phyloP scores from a whole-genome alignment of 2,888 invertebrate genomes.

The Rhodophaea formosa region DNA sequence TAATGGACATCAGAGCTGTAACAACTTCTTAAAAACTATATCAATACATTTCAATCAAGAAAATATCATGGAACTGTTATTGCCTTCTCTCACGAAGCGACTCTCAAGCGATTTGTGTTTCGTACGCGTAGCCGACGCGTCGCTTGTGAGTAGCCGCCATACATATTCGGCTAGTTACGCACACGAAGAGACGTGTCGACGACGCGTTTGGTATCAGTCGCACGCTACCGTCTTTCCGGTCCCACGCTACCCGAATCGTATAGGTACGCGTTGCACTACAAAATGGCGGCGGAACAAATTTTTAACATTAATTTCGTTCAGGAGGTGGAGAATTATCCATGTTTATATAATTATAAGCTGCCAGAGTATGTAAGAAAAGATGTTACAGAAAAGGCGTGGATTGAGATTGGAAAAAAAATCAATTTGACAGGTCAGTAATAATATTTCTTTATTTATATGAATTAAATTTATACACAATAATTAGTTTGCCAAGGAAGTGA shows the following conservation, averaged over 20 bases:
- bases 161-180: conserved; percentile 13
- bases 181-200: conserved; percentile 10
- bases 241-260: not conserved
- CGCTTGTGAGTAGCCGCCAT: conserved; percentile 14
- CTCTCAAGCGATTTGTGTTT: conserved; percentile 12
- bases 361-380: conserved; percentile 28
- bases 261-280: conserved; percentile 7
- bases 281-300: conserved; percentile 15
- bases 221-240: conserved; percentile 3
- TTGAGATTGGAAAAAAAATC: conserved; percentile 20
- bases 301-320: not conserved
- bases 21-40: too few species aligned
- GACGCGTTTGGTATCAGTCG: conserved; percentile 11
- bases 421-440: conserved; percentile 20
- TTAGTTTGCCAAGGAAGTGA: conserved; percentile 20
- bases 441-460: conserved; percentile 17
- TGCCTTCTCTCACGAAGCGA: not conserved
- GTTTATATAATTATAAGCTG: conserved; percentile 29
- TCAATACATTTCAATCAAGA: too few species aligned
- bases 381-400: conserved; percentile 26
- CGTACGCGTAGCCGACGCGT: conserved; percentile 9
- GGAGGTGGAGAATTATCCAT: conserved; percentile 24
- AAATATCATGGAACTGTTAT: too few species aligned
- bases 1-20: too few species aligned
- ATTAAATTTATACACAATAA: conserved; percentile 21